A percentile compares a stretch with the other conserved stretches of the same genome.
These are phyloP conservation scores for Drosophila algonquin DNA, from an alignment of 2,888 invertebrate genomes.

Conservation along the genomic window DNA sequence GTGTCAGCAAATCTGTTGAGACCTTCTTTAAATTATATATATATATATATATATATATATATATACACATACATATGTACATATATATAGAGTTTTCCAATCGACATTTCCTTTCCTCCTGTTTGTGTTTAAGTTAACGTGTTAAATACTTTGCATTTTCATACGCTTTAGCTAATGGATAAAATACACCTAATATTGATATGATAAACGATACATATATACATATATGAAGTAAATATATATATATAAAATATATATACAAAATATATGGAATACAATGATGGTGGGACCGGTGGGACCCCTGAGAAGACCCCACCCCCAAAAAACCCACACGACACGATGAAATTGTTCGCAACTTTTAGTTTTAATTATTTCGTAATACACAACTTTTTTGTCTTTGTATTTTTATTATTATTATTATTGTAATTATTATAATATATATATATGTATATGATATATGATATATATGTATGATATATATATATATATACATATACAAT, in stretches of 20 bases:
- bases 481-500: too few relatives aligned
- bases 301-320: background rate
- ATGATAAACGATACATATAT: slow-evolving; percentile 32
- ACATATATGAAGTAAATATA: slow-evolving; percentile 56
- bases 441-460: slow-evolving; percentile 25
- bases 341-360: slow-evolving; percentile 54
- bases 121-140: slow-evolving; percentile 47
- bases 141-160: slow-evolving; percentile 80
- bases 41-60: background rate
- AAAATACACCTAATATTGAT: slow-evolving; percentile 35
- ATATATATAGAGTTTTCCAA: background rate
- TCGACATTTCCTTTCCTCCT: slow-evolving; percentile 35
- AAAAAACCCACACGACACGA: slow-evolving; percentile 18
- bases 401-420: slow-evolving; percentile 49
- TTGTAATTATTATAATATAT: slow-evolving; percentile 57
- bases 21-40: slow-evolving; percentile 45
- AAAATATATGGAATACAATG: slow-evolving; percentile 39
- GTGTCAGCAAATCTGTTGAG: slow-evolving; percentile 54
- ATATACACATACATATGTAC: too few relatives aligned
- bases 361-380: slow-evolving; percentile 64
- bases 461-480: slow-evolving; percentile 45
- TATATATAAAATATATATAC: slow-evolving; percentile 60
- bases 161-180: slow-evolving; percentile 80
- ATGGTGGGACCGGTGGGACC: background rate
- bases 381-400: slow-evolving; percentile 54